Evolutionary conservation across 2,888 invertebrate species (phyloP).

Genomic region (Dascillus cervinus): DNA sequence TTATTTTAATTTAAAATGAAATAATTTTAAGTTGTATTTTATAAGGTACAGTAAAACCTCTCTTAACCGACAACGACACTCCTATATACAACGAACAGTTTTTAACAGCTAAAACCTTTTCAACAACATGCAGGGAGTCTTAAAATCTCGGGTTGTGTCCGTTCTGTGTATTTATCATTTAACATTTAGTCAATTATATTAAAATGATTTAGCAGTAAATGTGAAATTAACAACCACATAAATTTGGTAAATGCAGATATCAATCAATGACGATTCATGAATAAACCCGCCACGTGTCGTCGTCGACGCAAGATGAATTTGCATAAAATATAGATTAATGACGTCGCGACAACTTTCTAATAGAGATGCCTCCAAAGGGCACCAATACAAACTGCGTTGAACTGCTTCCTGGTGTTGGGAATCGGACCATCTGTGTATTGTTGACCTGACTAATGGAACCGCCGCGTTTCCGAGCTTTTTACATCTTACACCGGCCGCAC

Average conservation of each 20-base stretch:
- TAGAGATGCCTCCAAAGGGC: constrained; percentile 32
- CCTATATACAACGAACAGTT: too few relatives aligned
- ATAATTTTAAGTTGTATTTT: too few relatives aligned
- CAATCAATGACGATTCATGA: constrained; percentile 8
- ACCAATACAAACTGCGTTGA: constrained; percentile 27
- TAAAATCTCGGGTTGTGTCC: too few relatives aligned
- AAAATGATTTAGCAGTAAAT: not conserved
- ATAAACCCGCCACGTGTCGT: constrained; percentile 45
- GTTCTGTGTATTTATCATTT: too few relatives aligned
- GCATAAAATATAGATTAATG: constrained; percentile 36
- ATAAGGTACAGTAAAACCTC: too few relatives aligned
- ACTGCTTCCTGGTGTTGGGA: constrained; percentile 22
- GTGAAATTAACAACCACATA: too few relatives aligned
- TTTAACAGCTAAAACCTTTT: too few relatives aligned
- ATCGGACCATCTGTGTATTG: constrained; percentile 30
- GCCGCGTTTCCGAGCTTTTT: constrained; percentile 30
- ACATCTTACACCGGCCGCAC: constrained; percentile 14
- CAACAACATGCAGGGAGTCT: too few relatives aligned
- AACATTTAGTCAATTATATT: too few relatives aligned
- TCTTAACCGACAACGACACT: too few relatives aligned
- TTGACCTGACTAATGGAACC: constrained; percentile 37
- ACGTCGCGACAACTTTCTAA: constrained; percentile 29
- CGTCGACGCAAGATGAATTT: constrained; percentile 46
- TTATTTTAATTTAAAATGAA: too few relatives aligned
- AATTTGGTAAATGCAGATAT: constrained; percentile 4